Evolutionary conservation across 2,797 vertebrate genomes (phyloP).

Genomic region (Anomalospiza imberbis): DNA sequence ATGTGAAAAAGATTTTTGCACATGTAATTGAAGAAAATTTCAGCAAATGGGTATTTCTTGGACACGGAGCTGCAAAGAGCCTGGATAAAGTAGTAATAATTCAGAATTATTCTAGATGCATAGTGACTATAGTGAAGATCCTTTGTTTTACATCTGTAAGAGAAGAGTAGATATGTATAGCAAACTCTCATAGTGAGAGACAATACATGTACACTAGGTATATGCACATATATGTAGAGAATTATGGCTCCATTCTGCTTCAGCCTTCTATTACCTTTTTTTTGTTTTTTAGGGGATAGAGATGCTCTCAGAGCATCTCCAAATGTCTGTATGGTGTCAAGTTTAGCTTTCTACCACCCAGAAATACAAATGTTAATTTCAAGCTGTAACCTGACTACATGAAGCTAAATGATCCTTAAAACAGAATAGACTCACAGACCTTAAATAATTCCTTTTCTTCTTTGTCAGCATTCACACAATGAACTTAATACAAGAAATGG

Average conservation of each 20-base stretch:
- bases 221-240: background rate
- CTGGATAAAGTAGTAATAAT: background rate
- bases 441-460: slow-evolving; percentile 42
- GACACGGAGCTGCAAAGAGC: background rate
- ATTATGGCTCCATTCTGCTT: background rate
- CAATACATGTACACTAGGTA: background rate
- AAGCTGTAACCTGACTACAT: background rate
- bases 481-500: background rate
- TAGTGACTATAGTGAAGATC: background rate
- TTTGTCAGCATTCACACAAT: background rate
- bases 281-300: no score
- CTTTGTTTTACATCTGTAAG: background rate
- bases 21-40: background rate
- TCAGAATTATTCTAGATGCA: background rate
- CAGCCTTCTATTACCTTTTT: background rate
- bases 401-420: slow-evolving; percentile 19
- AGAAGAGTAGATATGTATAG: background rate
- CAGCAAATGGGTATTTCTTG: background rate
- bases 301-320: background rate
- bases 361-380: background rate
- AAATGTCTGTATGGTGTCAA: background rate
- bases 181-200: background rate
- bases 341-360: background rate
- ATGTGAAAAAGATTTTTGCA: background rate
- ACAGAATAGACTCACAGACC: background rate